These are phyloP conservation scores for Elegia similella DNA, from an alignment of 2,888 invertebrate species.

Conservation along the genomic window DNA sequence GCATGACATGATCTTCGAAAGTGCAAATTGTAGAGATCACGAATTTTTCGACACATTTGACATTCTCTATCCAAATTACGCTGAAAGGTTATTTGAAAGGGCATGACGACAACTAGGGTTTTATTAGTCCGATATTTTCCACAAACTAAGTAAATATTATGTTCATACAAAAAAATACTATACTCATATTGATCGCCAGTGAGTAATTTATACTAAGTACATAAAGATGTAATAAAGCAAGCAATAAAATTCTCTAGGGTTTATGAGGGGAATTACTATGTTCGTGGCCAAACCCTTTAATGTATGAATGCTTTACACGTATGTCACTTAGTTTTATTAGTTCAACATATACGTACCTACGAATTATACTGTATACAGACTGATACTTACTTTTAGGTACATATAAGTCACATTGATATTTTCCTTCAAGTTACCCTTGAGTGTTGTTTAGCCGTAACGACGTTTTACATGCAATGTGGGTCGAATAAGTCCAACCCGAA, in stretches of 20 bases:
- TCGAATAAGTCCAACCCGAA: background rate
- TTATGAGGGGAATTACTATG: background rate
- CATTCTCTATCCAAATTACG: background rate
- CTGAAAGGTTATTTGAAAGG: conserved; percentile 4
- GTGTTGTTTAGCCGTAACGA: background rate
- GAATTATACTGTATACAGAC: too few relatives aligned
- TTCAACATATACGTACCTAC: too few relatives aligned
- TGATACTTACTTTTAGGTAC: background rate
- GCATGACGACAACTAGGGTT: background rate
- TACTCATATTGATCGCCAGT: background rate
- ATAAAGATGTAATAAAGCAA: background rate
- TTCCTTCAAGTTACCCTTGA: background rate
- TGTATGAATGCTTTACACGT: background rate
- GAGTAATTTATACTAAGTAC: background rate
- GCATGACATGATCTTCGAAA: background rate
- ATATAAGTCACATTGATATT: background rate
- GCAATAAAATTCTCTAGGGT: background rate
- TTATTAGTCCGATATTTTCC: background rate
- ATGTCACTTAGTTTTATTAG: background rate
- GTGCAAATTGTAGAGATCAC: background rate
- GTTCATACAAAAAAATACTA: background rate
- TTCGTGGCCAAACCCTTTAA: background rate
- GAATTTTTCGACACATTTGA: conserved; percentile 1
- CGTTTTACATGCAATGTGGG: conserved; percentile 1
- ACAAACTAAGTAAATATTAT: background rate